Evolutionary conservation across 2,797 vertebrate species (phyloP).

Genomic region (Mormyrops boulengeri): DNA sequence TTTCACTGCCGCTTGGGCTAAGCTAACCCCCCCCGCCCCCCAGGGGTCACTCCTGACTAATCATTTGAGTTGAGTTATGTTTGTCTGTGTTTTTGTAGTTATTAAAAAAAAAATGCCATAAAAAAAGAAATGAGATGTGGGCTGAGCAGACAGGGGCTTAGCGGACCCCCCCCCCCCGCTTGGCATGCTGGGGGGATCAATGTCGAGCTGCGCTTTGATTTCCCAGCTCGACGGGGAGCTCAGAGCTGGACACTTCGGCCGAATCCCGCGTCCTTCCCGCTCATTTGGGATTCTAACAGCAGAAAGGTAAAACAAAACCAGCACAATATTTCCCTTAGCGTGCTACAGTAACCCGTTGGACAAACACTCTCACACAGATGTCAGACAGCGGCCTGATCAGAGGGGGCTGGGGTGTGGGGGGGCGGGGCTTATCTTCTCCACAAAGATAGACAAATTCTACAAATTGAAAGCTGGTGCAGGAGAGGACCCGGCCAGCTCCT

Average conservation of each 20-base stretch:
- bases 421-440: conserved; percentile 21
- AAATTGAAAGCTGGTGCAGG: conserved; percentile 44
- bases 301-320: conserved; percentile 65
- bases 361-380: conserved; percentile 70
- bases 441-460: conserved; percentile 44
- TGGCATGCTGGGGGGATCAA: neutral
- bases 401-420: conserved; percentile 25
- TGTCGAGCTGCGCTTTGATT: neutral
- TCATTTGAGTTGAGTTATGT: neutral
- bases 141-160: neutral
- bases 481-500: neutral
- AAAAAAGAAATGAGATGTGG: neutral
- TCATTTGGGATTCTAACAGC: conserved; percentile 58
- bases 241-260: neutral
- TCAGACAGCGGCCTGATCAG: conserved; percentile 42
- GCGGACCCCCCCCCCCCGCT: conserved; percentile 11
- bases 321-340: conserved; percentile 67
- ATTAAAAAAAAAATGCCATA: neutral
- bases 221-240: neutral
- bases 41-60: neutral
- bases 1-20: neutral
- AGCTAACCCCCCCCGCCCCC: conserved; percentile 15
- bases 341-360: conserved; percentile 57
- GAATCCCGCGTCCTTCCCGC: neutral
- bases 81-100: neutral